phyloP scores from a whole-genome alignment of 2,113 vertebrate genomes.

The Uria lomvia region DNA sequence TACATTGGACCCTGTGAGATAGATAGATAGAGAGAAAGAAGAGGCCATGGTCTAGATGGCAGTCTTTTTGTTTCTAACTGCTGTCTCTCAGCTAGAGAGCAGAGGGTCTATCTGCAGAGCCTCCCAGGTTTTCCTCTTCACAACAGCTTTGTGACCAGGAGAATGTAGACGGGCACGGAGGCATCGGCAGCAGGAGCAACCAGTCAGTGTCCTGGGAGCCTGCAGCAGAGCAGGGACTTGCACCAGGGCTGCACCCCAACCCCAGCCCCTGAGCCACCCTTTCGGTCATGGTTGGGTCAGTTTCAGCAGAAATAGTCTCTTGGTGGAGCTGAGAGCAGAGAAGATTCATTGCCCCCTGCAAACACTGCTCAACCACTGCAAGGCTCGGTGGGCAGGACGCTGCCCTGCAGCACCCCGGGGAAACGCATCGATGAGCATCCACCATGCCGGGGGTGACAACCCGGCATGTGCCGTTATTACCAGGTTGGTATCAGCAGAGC shows the following conservation, averaged over 20 bases:
- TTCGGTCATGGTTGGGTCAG: neutral
- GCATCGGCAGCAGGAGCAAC: neutral
- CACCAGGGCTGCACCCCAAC: neutral
- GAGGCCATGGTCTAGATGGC: neutral
- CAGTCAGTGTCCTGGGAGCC: neutral
- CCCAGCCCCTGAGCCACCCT: neutral
- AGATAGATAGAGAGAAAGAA: neutral
- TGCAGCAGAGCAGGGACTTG: neutral
- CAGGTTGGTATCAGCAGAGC: neutral
- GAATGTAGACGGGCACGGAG: neutral
- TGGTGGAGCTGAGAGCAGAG: neutral
- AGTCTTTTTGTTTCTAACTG: neutral
- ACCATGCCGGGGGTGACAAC: neutral
- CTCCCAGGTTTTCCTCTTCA: neutral
- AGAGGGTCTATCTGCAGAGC: neutral
- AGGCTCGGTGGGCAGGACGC: neutral
- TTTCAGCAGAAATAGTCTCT: neutral
- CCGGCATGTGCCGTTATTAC: neutral
- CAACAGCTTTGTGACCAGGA: neutral
- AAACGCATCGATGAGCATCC: rapidly evolving
- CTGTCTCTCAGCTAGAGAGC: neutral
- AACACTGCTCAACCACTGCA: neutral
- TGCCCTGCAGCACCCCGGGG: neutral
- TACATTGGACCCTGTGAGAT: neutral
- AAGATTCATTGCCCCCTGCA: neutral